Evolutionary conservation across 2,113 vertebrate species (phyloP), one percentile per base, ranked within the genome.

Genomic region (Anguilla rostrata): DNA sequence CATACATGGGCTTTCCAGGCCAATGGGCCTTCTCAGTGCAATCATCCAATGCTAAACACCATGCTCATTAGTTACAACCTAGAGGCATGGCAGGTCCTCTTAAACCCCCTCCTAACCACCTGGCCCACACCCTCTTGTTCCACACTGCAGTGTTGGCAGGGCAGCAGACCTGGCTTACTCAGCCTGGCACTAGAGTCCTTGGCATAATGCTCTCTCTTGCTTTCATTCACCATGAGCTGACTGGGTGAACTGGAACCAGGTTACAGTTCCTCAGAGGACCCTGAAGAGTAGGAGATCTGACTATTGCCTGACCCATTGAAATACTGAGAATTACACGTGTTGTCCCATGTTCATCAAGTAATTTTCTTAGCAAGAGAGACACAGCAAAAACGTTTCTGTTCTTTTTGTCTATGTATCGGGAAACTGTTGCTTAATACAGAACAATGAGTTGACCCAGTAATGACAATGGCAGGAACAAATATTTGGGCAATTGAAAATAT

Each of bases 1-100:
- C 40, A 82, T 82, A 82, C 20, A 82, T 40, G 46, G 56, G 20
- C 80, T 22, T 82, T 82, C 80, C 43, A 82, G 80, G 80, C 49
- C 80, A 82, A 40, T 22, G 43, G 15, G 40, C 41, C 46, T 82
- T 80, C 39, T 20, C 79, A 81, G 39, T 41, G 39, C 39, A 81
- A 81, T 81, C 3, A 81, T 81, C 20, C 41, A 81, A 41, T 20
- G 14, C 79, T 49, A 82, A 82, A 46, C 81, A 82, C 18, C 41
- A 43, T 11, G 14, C 20, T 29, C n/a, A 11, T 82, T 18, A 82
- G n/a, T 46, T 14, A 22, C 40, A 82, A 39, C 71, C 26, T 34
- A 75, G 71, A 75, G n/a, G 29, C 71, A 75, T 26, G 9, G 71
- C 71, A 75, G 71, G n/a, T 75, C 71, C 71, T 34, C 71, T 75